phyloP scores from a whole-genome alignment of 2,113 vertebrate genomes.

The Peucedramus taeniatus region DNA sequence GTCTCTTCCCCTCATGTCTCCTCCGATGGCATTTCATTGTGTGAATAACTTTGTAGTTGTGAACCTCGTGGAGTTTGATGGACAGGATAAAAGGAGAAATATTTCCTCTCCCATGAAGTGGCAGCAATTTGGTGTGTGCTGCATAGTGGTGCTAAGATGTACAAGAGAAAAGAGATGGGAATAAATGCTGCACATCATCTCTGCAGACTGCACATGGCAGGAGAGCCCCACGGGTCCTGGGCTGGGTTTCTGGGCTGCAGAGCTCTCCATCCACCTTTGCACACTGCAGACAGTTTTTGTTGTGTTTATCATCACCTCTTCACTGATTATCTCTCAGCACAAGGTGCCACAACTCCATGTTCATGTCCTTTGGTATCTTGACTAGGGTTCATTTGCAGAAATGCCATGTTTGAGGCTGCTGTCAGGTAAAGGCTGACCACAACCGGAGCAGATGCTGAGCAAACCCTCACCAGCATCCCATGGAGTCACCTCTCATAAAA shows the following conservation, averaged over 20 bases:
- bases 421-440: neutral
- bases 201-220: neutral
- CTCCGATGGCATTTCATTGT: neutral
- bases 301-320: neutral
- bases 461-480: neutral
- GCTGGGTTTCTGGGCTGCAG: neutral
- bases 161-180: neutral
- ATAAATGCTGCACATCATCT: neutral
- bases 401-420: neutral
- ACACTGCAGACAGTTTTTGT: neutral
- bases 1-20: neutral
- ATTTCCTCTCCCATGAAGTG: fast-evolving
- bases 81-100: neutral
- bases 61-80: fast-evolving
- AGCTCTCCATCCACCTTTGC: neutral
- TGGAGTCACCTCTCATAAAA: neutral
- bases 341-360: neutral
- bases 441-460: neutral
- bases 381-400: neutral
- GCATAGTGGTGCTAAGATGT: fast-evolving
- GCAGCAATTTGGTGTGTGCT: fast-evolving
- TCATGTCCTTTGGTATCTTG: neutral
- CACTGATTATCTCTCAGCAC: neutral
- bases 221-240: neutral
- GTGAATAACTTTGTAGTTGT: neutral